Base-by-base conservation (phyloP, 2,888 invertebrate genomes). In the Smittia aterrima region DNA sequence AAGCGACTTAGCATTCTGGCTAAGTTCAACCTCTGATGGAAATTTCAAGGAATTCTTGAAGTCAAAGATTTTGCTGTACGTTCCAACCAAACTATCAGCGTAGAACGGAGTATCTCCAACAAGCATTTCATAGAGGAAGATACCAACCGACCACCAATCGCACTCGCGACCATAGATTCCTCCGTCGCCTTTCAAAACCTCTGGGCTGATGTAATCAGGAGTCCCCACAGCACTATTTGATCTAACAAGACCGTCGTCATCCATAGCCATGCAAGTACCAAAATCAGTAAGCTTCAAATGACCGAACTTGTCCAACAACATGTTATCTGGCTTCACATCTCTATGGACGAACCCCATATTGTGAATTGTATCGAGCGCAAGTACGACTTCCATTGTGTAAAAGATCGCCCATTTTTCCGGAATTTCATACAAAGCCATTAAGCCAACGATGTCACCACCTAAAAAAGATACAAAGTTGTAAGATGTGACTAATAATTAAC, bases 81-180 rank as follows among this genome's bases (percentile, higher is more conserved):
- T 99, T 74, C 96, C 96, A 58, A 98, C 95, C 79, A 99, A 88
- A 76, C 98, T 97, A 82, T 99, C 99, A 1, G 98, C 98, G 84
- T 96, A 98, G 84, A 99, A 99, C 0, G 99, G 99, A 11, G 99
- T 97, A 83, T 99, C 99, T 6, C 97, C 97, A 75, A 96, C 92
- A 73, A 99, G 86, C 98, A 99, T 98, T 87, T 99, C 99, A 83
- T 96, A 99, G 1, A 99, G 88, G 83, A 99, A 96, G 79, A 99
- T 97, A 74, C 99, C 99, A 25, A 98, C 98, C 20, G 98, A 97
- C 98, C 98, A 98, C 96, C 96, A 98, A 84, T 98, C 98, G 85
- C 97, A 98, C 84, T 99, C 98, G 58, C 96, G 87, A 0, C 98
- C 98, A 83, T 99, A 99, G 75, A 95, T 93, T 47, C 93, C 93